Conservation (phyloP, 2,113 vertebrate genomes). For the Casuarius casuarius region DNA sequence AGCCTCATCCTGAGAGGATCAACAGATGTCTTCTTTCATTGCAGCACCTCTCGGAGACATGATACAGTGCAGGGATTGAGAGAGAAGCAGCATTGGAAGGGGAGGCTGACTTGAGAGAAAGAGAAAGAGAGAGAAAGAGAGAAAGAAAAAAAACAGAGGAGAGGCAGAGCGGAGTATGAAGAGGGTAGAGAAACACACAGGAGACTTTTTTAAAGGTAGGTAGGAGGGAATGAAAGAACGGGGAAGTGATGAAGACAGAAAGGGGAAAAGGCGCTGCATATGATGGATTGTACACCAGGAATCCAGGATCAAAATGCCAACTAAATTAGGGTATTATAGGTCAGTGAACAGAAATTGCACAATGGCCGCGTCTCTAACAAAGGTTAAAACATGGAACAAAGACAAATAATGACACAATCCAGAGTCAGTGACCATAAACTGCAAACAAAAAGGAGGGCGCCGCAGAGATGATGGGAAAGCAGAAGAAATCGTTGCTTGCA, state of each 20-base stretch:
- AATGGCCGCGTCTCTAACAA: constrained; percentile 50
- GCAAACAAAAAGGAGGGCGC: constrained; percentile 17
- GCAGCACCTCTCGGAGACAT: not conserved
- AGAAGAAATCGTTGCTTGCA: constrained; percentile 58
- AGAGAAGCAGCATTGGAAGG: not conserved
- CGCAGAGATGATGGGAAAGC: not conserved
- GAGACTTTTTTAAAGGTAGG: not conserved
- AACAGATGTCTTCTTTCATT: not conserved
- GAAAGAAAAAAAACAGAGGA: not conserved
- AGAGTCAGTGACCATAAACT: constrained; percentile 67
- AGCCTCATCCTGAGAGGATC: not conserved
- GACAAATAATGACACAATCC: constrained; percentile 54
- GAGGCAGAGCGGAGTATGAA: not conserved
- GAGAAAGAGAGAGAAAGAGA: not conserved
- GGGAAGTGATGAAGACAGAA: not conserved
- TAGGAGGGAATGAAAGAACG: not conserved
- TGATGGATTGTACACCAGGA: not conserved
- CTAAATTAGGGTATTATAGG: constrained; percentile 50
- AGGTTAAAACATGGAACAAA: constrained; percentile 69
- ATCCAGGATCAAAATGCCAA: constrained; percentile 45
- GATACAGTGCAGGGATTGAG: not conserved
- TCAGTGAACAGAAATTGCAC: constrained; percentile 60
- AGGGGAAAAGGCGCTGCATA: not conserved
- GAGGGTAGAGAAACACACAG: not conserved
- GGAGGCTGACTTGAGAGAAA: not conserved